phyloP scores from a whole-genome alignment of 2,888 invertebrate species.

The Microchrysa polita region DNA sequence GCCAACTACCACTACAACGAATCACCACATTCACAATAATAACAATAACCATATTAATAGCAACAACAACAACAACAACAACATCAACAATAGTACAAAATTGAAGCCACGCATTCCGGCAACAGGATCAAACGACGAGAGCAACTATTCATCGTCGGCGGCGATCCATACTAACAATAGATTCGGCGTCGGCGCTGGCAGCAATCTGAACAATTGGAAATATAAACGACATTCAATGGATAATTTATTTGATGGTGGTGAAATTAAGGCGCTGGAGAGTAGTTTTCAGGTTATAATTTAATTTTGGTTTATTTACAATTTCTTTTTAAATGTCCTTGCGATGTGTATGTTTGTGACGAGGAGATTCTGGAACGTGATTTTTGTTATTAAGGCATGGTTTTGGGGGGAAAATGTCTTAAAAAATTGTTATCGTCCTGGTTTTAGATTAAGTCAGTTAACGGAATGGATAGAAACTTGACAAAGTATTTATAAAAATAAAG shows the following conservation, averaged over 20 bases:
- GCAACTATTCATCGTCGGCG: slow-evolving; percentile 11
- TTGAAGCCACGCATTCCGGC: slow-evolving; percentile 20
- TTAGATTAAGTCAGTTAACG: too few species aligned
- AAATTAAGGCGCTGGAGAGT: slow-evolving; percentile 43
- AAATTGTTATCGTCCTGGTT: too few species aligned
- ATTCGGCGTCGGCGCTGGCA: neutral
- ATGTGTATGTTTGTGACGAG: too few species aligned
- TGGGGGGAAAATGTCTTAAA: too few species aligned
- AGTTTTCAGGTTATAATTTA: slow-evolving; percentile 48
- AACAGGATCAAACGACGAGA: slow-evolving; percentile 34
- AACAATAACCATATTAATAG: slow-evolving; percentile 13
- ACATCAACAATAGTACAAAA: slow-evolving; percentile 35
- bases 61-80: slow-evolving; percentile 19
- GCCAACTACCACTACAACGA: slow-evolving; percentile 12
- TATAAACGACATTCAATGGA: slow-evolving; percentile 50
- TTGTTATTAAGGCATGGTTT: too few species aligned
- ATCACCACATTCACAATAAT: slow-evolving; percentile 22
- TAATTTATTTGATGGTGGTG: slow-evolving; percentile 49
- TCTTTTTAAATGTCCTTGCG: too few species aligned
- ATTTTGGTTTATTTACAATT: neutral
- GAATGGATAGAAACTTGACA: too few species aligned
- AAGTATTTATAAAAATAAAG: too few species aligned
- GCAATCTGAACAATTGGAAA: slow-evolving; percentile 44
- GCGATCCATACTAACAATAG: neutral
- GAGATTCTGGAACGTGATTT: too few species aligned